These are phyloP conservation scores for Etia nguti DNA, from an alignment of 2,113 vertebrate genomes.

Conservation along the genomic window DNA sequence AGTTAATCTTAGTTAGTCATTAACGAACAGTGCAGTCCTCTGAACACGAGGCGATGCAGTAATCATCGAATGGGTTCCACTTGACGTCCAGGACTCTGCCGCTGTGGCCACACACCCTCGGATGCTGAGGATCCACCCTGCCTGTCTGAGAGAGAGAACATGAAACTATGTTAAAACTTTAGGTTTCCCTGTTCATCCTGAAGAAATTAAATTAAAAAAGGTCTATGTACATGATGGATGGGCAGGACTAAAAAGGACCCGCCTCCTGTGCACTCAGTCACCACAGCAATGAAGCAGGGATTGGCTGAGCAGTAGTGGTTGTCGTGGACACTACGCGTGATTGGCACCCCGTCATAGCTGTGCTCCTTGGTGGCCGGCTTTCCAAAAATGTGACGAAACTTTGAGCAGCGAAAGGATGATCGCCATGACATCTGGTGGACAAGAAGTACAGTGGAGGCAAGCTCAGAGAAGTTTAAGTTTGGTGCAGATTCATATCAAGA, in stretches of 20 bases:
- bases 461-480: not conserved
- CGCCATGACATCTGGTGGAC: conserved; percentile 86
- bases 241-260: conserved; percentile 90
- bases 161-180: not conserved
- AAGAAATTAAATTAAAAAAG: not conserved
- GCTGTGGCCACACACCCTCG: conserved; percentile 86
- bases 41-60: conserved; percentile 89
- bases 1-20: not conserved
- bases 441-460: not conserved
- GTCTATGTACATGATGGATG: conserved; percentile 77
- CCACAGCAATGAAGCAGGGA: conserved; percentile 87
- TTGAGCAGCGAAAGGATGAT: conserved; percentile 82
- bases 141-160: conserved; percentile 75
- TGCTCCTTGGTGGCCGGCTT: conserved; percentile 80
- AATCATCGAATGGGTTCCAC: conserved; percentile 94
- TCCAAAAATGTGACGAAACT: conserved; percentile 87
- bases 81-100: conserved; percentile 87
- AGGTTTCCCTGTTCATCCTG: not conserved
- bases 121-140: conserved; percentile 85
- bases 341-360: conserved; percentile 83
- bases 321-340: conserved; percentile 87
- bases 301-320: conserved; percentile 92
- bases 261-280: conserved; percentile 86
- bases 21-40: conserved; percentile 81
- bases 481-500: not conserved